Conservation (phyloP, 2,888 invertebrate species). For the Andrena camellia region DNA sequence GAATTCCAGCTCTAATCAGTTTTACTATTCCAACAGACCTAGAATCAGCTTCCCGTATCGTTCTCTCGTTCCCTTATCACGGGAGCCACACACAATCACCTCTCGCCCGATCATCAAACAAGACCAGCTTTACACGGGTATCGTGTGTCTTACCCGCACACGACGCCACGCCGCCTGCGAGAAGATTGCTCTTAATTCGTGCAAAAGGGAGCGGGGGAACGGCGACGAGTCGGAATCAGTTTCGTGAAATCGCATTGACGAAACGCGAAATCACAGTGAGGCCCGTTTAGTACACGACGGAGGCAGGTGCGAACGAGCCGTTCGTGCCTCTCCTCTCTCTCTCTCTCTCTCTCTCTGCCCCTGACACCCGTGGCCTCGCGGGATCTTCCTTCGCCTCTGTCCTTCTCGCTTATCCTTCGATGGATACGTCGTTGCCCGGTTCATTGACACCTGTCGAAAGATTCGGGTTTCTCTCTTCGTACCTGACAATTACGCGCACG, state of each 20-base stretch:
- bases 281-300: constrained; percentile 53
- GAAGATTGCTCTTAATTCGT: constrained; percentile 10
- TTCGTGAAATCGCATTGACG: constrained; percentile 49
- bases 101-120: background rate
- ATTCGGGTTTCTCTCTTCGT: constrained; percentile 75
- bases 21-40: too few relatives aligned
- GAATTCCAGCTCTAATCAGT: too few relatives aligned
- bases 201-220: background rate
- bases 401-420: constrained; percentile 73
- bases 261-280: constrained; percentile 71
- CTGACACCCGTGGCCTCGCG: background rate
- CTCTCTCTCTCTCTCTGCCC: background rate
- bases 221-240: constrained; percentile 51
- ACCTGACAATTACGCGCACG: constrained; percentile 75
- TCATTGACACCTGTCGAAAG: constrained; percentile 83
- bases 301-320: constrained; percentile 72
- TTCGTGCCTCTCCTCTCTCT: constrained; percentile 45
- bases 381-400: constrained; percentile 51
- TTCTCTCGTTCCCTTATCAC: too few relatives aligned
- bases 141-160: background rate
- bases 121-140: background rate
- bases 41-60: too few relatives aligned
- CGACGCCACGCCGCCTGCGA: background rate
- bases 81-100: too few relatives aligned
- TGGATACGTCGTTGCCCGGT: constrained; percentile 73